Percentiles rank a stretch among this genome's conserved stretches.
Conservation (phyloP, 2,113 vertebrate genomes). For the Dromas ardeola region DNA sequence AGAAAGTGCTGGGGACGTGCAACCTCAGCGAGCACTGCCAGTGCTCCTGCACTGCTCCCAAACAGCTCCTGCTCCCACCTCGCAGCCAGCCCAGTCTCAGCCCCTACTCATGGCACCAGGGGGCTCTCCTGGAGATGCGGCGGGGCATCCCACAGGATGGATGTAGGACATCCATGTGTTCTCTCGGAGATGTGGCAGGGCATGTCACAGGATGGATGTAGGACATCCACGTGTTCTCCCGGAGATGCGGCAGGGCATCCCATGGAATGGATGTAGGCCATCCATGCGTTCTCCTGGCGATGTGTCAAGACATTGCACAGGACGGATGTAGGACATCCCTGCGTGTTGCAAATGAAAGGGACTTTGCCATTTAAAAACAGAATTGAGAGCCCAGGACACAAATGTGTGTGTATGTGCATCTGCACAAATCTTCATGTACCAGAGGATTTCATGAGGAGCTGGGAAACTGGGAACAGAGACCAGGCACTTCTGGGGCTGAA, state of each 20-base stretch:
- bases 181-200: neutral
- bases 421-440: neutral
- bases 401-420: rapidly evolving
- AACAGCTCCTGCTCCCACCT: neutral
- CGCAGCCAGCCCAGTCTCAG: neutral
- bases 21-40: neutral
- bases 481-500: neutral
- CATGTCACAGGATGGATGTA: neutral
- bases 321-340: rapidly evolving
- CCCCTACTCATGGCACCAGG: rapidly evolving
- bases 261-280: neutral
- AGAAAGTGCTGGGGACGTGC: rapidly evolving
- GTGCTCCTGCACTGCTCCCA: neutral
- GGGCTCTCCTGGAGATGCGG: rapidly evolving
- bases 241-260: neutral
- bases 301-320: neutral
- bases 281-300: neutral
- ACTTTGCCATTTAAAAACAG: neutral
- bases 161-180: neutral
- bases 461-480: neutral
- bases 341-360: rapidly evolving
- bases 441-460: neutral
- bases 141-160: neutral
- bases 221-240: neutral
- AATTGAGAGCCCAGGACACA: neutral